Base-by-base conservation (phyloP, 2,888 invertebrate genomes). In the Aplocera efformata region DNA sequence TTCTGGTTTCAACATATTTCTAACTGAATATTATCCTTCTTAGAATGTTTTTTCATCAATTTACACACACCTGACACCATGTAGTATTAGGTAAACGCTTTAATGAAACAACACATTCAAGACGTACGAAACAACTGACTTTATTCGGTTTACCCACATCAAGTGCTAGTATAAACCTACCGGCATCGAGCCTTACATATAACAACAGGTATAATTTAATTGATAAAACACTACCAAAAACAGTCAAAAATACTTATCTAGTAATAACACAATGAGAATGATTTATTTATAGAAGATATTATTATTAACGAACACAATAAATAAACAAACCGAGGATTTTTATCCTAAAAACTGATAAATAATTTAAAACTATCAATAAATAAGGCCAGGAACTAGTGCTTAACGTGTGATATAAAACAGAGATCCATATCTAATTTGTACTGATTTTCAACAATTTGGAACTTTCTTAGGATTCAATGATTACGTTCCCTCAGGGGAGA, bases 401-500 rank as follows among this genome's bases (percentile, higher is more conserved):
- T 38, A 35, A 45, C 37, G 36, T 10, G 20, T 44, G 26, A 39
- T 29, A 45, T 23, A 41, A 42, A 32, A 50, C 42, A 47, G 49
- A 51, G 47, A 51, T 48, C 49, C 26, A 24, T 30, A 33, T 28
- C 25, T 32, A 41, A 35, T 40, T 42, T 34, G 33, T 37, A 46
- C 37, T 34, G 34, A 27, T 27, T 34, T 20, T 17, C 6, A 25
- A 41, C 22, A 39, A 32, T 2, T 42, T 22, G 13, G 32, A 23
- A 35, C 17, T 23, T 23, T 10, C 10, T 17, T 32, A 13, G 34
- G 9, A 37, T 27, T 24, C 27, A 42, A 60, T 83, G 77, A 60
- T 88, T 88, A 31, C 88, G 73, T 58, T 88, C 88, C 24, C 88
- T 67, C 10, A 88, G 50, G 1, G 88, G 88, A n/a, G 88, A 86